Evolutionary conservation across 2,888 invertebrate genomes (phyloP).

Genomic region (Harpalus rubripes): DNA sequence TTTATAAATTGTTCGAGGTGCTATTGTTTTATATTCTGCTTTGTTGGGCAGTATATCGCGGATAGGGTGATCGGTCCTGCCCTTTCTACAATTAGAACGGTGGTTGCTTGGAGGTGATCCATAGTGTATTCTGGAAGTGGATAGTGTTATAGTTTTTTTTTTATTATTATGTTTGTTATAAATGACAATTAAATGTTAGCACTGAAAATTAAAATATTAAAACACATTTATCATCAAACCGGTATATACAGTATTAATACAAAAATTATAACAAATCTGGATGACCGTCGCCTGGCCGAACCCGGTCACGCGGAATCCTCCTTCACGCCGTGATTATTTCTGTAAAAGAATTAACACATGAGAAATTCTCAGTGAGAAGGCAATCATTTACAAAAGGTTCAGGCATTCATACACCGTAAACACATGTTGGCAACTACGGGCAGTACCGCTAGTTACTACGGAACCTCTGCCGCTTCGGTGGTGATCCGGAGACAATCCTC

Average conservation of each 20-base stretch:
- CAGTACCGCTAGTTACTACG: too few relatives aligned
- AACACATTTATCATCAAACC: too few relatives aligned
- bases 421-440: too few relatives aligned
- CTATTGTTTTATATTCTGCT: constrained; percentile 39
- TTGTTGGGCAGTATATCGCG: constrained; percentile 59
- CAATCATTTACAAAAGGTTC: background rate
- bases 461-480: too few relatives aligned
- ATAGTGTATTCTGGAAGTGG: constrained; percentile 33
- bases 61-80: constrained; percentile 32
- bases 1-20: constrained; percentile 49
- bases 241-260: too few relatives aligned
- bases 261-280: too few relatives aligned
- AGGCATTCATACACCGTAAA: background rate
- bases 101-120: constrained; percentile 46
- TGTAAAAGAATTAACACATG: too few relatives aligned
- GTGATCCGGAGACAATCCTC: too few relatives aligned
- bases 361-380: too few relatives aligned
- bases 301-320: too few relatives aligned
- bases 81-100: constrained; percentile 20
- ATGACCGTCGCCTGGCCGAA: too few relatives aligned
- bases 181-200: background rate
- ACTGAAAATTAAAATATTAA: constrained; percentile 20
- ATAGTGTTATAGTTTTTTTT: constrained; percentile 30
- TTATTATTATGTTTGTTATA: constrained; percentile 15
- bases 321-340: too few relatives aligned